Percentiles rank a stretch among this genome's conserved stretches.
These are phyloP conservation scores for Rousettus leschenaultii DNA, from an alignment of 2,113 vertebrate genomes.

Conservation along the genomic window DNA sequence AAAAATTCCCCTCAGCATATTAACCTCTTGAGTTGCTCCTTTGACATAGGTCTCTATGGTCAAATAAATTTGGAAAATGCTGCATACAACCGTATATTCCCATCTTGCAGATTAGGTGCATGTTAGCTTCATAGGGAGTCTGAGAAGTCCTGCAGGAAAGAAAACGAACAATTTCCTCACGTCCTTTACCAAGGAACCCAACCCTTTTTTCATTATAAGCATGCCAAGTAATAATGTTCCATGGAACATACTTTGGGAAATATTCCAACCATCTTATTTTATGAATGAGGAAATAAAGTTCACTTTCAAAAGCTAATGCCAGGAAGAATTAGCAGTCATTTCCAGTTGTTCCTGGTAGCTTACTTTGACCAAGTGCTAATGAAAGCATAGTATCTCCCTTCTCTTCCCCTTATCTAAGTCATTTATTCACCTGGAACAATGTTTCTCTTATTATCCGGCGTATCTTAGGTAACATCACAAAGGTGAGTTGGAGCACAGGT, in stretches of 20 bases:
- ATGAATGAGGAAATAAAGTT: constrained; percentile 52
- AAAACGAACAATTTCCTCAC: background rate
- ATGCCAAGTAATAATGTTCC: constrained; percentile 40
- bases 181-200: constrained; percentile 18
- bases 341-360: constrained; percentile 12
- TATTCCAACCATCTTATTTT: constrained; percentile 14
- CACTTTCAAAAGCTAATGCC: constrained; percentile 41
- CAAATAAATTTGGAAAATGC: constrained; percentile 7
- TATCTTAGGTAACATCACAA: background rate
- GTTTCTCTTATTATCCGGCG: background rate
- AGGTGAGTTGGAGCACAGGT: background rate
- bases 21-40: background rate
- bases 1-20: background rate
- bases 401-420: background rate
- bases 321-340: constrained; percentile 38
- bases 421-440: background rate
- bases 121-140: background rate
- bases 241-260: constrained; percentile 51
- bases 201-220: constrained; percentile 16
- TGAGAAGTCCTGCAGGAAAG: background rate
- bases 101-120: background rate
- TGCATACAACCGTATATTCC: background rate
- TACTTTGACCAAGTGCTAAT: background rate
- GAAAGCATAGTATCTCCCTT: background rate
- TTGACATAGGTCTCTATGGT: background rate